phyloP scores from a whole-genome alignment of 2,888 invertebrate genomes.

The Dicroscelio sp. region DNA sequence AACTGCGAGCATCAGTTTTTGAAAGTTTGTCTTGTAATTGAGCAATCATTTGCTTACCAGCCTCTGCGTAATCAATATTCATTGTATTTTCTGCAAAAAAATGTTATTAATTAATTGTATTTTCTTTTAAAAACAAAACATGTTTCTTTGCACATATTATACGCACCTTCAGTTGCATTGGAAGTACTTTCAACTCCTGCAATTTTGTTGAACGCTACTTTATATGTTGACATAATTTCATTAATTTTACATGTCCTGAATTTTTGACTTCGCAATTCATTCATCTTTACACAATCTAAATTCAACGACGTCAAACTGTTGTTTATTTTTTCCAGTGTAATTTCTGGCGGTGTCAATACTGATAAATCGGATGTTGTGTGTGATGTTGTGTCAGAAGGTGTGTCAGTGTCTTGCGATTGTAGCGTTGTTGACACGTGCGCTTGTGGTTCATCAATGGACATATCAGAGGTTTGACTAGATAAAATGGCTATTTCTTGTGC shows the following conservation, averaged over 20 bases:
- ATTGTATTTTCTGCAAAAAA: not conserved
- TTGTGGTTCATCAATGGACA: conserved; percentile 36
- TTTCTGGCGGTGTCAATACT: conserved; percentile 6
- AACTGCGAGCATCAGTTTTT: not conserved
- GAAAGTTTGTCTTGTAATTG: conserved; percentile 11
- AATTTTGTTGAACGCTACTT: conserved; percentile 54
- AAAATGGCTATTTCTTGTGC: conserved; percentile 21
- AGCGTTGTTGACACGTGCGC: conserved; percentile 25
- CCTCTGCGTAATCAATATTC: not conserved
- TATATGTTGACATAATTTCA: conserved; percentile 51
- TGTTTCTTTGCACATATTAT: not conserved
- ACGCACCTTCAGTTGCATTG: conserved; percentile 19
- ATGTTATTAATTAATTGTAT: conserved; percentile 22
- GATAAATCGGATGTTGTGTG: conserved; percentile 24
- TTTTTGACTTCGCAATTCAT: conserved; percentile 27
- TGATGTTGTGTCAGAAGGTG: conserved; percentile 32
- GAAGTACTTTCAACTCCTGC: conserved; percentile 8
- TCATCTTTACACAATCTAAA: conserved; percentile 28
- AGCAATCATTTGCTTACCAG: conserved; percentile 4
- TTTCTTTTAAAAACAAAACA: not conserved
- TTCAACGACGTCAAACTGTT: conserved; percentile 20
- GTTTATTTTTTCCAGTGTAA: conserved; percentile 44
- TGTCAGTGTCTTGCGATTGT: conserved; percentile 20
- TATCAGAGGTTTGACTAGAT: conserved; percentile 31
- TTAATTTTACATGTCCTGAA: conserved; percentile 36